These are phyloP conservation scores for Trichosurus vulpecula DNA, from an alignment of 2,797 vertebrate species.

Conservation along the genomic window DNA sequence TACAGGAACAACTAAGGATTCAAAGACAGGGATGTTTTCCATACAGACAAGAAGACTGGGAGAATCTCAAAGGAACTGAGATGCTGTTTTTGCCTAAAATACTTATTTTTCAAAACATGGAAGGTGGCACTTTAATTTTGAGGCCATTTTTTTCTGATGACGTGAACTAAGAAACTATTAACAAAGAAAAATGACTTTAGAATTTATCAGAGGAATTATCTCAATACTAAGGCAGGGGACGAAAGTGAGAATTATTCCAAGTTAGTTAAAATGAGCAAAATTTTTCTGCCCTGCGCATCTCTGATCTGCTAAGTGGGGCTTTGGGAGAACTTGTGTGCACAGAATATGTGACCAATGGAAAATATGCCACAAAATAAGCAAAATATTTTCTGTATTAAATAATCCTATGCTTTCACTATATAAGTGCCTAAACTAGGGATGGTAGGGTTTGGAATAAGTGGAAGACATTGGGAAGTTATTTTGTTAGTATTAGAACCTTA, in stretches of 20 bases:
- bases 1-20: slow-evolving; percentile 57
- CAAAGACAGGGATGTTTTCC: slow-evolving; percentile 68
- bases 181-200: slow-evolving; percentile 67
- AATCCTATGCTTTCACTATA: neutral
- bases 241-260: slow-evolving; percentile 15
- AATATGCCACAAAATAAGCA: neutral
- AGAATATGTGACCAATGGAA: neutral
- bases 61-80: slow-evolving; percentile 64
- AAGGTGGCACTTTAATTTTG: neutral
- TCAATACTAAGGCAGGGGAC: neutral
- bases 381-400: neutral
- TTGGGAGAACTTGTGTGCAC: neutral
- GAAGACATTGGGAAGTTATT: neutral
- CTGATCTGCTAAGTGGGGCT: neutral
- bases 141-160: slow-evolving; percentile 40
- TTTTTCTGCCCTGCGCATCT: slow-evolving; percentile 28
- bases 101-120: slow-evolving; percentile 59
- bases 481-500: neutral
- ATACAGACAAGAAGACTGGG: slow-evolving; percentile 64
- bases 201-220: slow-evolving; percentile 57
- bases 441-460: neutral
- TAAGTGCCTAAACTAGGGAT: neutral
- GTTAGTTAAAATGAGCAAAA: neutral
- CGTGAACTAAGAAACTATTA: slow-evolving; percentile 69
- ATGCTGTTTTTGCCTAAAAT: slow-evolving; percentile 67